Base-by-base conservation (phyloP, 2,113 vertebrate genomes). In the Phoxinus phoxinus region DNA sequence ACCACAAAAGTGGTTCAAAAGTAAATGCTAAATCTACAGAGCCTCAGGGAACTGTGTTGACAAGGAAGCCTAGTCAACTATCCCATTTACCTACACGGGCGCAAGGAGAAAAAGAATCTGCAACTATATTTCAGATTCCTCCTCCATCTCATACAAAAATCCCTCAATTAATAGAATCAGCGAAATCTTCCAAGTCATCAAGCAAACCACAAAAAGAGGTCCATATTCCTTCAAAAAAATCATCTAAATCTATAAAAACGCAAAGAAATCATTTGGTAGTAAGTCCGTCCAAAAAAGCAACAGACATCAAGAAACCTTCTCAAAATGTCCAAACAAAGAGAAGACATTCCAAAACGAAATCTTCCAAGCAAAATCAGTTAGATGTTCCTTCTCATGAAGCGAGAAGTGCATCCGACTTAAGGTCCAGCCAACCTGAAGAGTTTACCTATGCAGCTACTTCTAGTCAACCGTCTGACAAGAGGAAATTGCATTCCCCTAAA, bases 91-190 rank as follows among this genome's bases (percentile, higher is more conserved):
- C 32, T 41, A 19, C 58, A 30, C 46, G 5, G n/a, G 11, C 1
- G 1, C 58, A 37, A 19, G 53, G 0, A 78, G 44, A 69, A 41
- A 17, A 80, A 27, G 17, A 44, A 63, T 63, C 78, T 27, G 4
- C n/a, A 27, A 12, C 82, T 48, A 63, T 41, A 72, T 87, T 87
- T 84, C 86, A 87, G 67, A 44, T 87, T 32, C 48, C 83, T 69
- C 27, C 86, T 51, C 82, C 86, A 25, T 61, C 56, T 30, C 63
- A 63, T 80, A 63, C 23, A 59, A 81, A 63, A 53, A 56, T 48
- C 15, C 27, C 23, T 59, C 73, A 73, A 12, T 9, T 58, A 8
- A 56, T 78, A 56, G n/a, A 46, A 46, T 32, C 35, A 23, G 30
- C 5, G 1, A 15, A 84, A 74, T 71, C 46, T 41, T 19, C 58